Conservation (phyloP, 2,797 vertebrate species). For the Paramormyrops hopkinsi region DNA sequence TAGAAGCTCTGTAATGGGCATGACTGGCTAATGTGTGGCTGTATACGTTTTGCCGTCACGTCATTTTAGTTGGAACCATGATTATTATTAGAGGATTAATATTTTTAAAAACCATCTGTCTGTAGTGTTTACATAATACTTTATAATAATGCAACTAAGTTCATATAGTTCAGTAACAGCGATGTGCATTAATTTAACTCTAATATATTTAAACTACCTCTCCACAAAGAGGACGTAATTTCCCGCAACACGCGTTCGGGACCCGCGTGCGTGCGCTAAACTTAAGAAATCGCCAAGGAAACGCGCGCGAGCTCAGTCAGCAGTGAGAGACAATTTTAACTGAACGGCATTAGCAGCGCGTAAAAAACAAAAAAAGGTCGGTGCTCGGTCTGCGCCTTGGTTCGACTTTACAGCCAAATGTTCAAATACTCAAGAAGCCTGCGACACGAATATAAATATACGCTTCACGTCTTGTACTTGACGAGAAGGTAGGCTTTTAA, state of each 20-base stretch:
- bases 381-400: not conserved
- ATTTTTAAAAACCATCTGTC: not conserved
- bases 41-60: not conserved
- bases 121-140: not conserved
- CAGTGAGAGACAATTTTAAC: not conserved
- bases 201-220: not conserved
- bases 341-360: not conserved
- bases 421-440: not conserved
- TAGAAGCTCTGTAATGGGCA: not conserved
- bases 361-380: not conserved
- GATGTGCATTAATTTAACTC: not conserved
- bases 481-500: not conserved
- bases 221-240: not conserved
- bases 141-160: not conserved
- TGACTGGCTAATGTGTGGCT: not conserved
- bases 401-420: not conserved
- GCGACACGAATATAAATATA: not conserved
- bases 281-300: not conserved
- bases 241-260: not conserved
- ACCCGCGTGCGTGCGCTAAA: not conserved
- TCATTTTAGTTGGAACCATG: not conserved
- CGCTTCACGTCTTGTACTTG: not conserved
- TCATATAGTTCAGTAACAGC: not conserved
- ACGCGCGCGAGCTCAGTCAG: not conserved
- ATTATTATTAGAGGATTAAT: not conserved